Base-by-base conservation (phyloP, 2,888 invertebrate genomes). In the Scaptomyza polygonia region DNA sequence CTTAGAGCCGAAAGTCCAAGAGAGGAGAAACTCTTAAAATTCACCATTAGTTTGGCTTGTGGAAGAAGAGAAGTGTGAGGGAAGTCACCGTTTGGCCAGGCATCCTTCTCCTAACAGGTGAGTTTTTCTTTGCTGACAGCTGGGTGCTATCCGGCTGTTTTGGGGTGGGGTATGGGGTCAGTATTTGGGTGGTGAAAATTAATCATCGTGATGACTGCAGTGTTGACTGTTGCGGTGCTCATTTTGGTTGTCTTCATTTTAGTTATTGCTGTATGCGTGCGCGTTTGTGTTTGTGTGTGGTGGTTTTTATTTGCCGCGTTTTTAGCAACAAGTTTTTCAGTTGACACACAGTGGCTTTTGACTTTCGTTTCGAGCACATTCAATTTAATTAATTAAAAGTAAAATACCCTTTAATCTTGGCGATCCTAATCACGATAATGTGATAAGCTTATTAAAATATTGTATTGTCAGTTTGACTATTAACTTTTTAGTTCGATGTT, bases 61-160 rank as follows among this genome's bases (percentile, higher is more conserved):
- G 14, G 36, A 12, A 18, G 9, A 32, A 34, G 47, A 29, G 40
- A 14, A 14, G 49, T n/a, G 48, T 9, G n/a, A 18, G 18, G 34
- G 39, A 21, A 12, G 25, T 14, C 34, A 64, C 39, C 39, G 18
- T 44, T 42, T 67, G 58, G 55, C 55, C 62, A 63, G 73, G 65
- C 75, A 66, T 81, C 85, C 82, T 87, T 82, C 72, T 85, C 86
- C 72, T 79, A 72, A 72, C 86, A 86, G 88, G 84, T 84, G 88
- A 82, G 70, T 77, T 77, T 71, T 69, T 40, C 62, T 11, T 53
- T 43, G 55, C 67, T 58, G 59, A 52, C 57, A 66, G 54, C 58
- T 66, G 57, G 42, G 62, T 43, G 30, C 9, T n/a, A 29, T 16
- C 27, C 12, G 49, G 52, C 44, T 25, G 36, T 14, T 14, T n/a